phyloP scores from a whole-genome alignment of 2,888 invertebrate species.

The Eupithecia subfuscata region DNA sequence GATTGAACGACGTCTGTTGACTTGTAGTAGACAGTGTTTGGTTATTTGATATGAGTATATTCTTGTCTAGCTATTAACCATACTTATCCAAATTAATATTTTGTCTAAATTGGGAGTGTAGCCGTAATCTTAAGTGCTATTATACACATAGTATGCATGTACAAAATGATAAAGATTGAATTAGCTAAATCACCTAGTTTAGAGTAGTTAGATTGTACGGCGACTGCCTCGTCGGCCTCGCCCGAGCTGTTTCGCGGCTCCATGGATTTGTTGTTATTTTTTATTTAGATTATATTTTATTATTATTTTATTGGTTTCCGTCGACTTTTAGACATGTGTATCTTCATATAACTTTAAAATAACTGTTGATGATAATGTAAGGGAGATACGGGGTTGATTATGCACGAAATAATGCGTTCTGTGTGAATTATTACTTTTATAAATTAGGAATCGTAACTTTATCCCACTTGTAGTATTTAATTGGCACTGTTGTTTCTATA shows the following conservation, averaged over 20 bases:
- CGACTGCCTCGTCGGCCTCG: constrained; percentile 50
- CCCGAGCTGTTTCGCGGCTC: constrained; percentile 56
- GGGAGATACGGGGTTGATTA: constrained; percentile 51
- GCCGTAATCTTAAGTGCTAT: constrained; percentile 72
- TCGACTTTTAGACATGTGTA: constrained; percentile 71
- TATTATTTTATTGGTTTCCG: constrained; percentile 73
- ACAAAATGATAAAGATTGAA: constrained; percentile 75
- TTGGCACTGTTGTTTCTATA: constrained; percentile 81
- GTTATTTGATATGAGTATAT: constrained; percentile 28
- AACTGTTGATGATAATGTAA: constrained; percentile 62
- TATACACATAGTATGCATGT: constrained; percentile 70
- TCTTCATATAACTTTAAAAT: constrained; percentile 63
- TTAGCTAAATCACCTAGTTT: constrained; percentile 74
- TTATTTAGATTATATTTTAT: constrained; percentile 77
- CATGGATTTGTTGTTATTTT: constrained; percentile 73
- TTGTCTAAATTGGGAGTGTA: constrained; percentile 67
- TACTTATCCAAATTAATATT: constrained; percentile 73
- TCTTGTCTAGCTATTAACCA: constrained; percentile 32
- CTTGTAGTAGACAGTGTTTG: constrained; percentile 14
- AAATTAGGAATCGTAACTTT: constrained; percentile 54
- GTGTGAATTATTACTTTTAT: constrained; percentile 45
- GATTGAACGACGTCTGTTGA: constrained; percentile 11
- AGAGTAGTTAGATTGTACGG: constrained; percentile 59
- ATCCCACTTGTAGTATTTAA: constrained; percentile 67
- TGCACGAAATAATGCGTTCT: constrained; percentile 44